phyloP scores from a whole-genome alignment of 1,140 invertebrate species.

The Patella vulgata region DNA sequence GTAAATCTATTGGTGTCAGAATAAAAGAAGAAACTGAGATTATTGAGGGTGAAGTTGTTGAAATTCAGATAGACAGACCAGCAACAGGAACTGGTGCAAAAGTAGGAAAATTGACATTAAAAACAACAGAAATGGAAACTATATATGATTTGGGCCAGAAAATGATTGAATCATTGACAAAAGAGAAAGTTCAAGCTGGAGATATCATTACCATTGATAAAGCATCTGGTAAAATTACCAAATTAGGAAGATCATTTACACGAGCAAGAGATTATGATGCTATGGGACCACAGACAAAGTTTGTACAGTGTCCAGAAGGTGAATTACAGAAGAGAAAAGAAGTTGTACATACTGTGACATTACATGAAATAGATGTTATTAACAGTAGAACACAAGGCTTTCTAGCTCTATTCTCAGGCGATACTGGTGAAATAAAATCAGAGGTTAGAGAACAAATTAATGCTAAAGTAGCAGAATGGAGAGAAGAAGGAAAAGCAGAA shows the following conservation, averaged over 20 bases:
- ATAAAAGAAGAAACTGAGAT: constrained; percentile 99
- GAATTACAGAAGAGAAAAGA: constrained; percentile 99
- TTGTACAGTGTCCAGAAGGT: constrained; percentile 98
- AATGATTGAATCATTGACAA: constrained; percentile 97
- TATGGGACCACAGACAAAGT: constrained; percentile 86
- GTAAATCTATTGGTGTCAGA: constrained; percentile 96
- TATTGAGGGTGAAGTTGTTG: constrained; percentile 98
- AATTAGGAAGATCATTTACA: constrained; percentile 94
- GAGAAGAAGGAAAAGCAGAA: constrained; percentile 98
- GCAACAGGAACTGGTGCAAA: constrained; percentile 91
- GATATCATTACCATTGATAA: constrained; percentile 99
- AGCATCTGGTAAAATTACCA: constrained; percentile 96
- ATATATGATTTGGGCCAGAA: constrained; percentile 98
- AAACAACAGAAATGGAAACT: constrained; percentile 99
- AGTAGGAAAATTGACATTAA: constrained; percentile 90
- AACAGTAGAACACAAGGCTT: constrained; percentile 98
- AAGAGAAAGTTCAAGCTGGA: constrained; percentile 87
- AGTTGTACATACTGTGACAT: constrained; percentile 96
- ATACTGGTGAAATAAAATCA: constrained; percentile 98
- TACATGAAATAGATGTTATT: constrained; percentile 99
- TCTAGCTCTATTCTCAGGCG: constrained; percentile 95
- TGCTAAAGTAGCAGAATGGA: constrained; percentile 97
- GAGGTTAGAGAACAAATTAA: constrained; percentile 99
- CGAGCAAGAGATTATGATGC: constrained; percentile 98
- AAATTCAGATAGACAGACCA: constrained; percentile 95